Percentiles rank a stretch among this genome's conserved stretches.
Evolutionary conservation across 2,888 invertebrate species (phyloP).

Genomic region (Phragmatobia fuliginosa): DNA sequence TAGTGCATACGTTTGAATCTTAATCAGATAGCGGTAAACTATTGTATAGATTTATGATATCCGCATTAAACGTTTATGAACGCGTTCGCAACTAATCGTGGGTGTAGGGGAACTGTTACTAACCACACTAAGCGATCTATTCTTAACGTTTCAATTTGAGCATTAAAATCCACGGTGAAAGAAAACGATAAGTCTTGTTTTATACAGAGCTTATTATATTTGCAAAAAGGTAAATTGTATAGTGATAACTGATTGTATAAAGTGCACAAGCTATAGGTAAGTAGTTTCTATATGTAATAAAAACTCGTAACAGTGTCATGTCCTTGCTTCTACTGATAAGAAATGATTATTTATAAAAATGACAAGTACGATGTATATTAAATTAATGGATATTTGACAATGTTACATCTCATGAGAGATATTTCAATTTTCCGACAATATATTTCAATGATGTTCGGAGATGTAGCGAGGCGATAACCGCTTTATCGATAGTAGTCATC

Average conservation of each 20-base stretch:
- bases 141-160: slow-evolving; percentile 17
- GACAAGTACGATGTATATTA: slow-evolving; percentile 52
- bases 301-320: slow-evolving; percentile 65
- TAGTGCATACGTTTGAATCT: neutral
- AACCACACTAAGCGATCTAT: slow-evolving; percentile 33
- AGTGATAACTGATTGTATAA: slow-evolving; percentile 28
- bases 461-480: slow-evolving; percentile 54
- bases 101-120: slow-evolving; percentile 36
- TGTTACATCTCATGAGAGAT: slow-evolving; percentile 42
- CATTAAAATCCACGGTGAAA: slow-evolving; percentile 7
- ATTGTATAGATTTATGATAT: slow-evolving; percentile 2
- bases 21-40: slow-evolving; percentile 1
- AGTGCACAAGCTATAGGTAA: slow-evolving; percentile 49
- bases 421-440: slow-evolving; percentile 48
- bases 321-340: slow-evolving; percentile 76
- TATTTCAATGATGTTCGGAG: slow-evolving; percentile 54
- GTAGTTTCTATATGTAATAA: slow-evolving; percentile 39
- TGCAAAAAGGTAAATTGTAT: slow-evolving; percentile 14
- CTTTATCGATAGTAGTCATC: slow-evolving; percentile 54
- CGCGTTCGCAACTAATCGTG: slow-evolving; percentile 29
- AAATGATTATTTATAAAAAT: slow-evolving; percentile 71
- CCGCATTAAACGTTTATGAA: slow-evolving; percentile 10
- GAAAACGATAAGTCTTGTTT: slow-evolving; percentile 4
- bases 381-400: slow-evolving; percentile 54
- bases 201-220: slow-evolving; percentile 4